Percentiles rank a stretch among this genome's conserved stretches.
Conservation (phyloP, 2,797 vertebrate species). For the Poeciliopsis turneri region DNA sequence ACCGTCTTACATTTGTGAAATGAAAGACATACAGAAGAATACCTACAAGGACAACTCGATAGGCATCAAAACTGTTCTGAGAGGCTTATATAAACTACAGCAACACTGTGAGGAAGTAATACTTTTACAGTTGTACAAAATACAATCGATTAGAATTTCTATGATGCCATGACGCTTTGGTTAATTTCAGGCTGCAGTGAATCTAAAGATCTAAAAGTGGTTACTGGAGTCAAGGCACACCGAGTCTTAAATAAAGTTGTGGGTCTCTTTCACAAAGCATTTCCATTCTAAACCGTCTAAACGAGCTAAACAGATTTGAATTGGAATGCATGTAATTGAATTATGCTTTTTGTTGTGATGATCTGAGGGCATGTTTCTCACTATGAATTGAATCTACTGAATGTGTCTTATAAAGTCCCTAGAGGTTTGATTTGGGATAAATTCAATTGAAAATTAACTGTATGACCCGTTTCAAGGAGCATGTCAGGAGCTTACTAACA, state of each 20-base stretch:
- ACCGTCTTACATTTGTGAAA: slow-evolving; percentile 1
- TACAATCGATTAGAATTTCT: neutral
- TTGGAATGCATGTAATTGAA: neutral
- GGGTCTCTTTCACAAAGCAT: neutral
- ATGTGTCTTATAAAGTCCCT: neutral
- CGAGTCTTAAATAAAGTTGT: neutral
- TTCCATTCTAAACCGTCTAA: neutral
- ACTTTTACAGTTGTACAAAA: neutral
- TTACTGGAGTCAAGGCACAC: neutral
- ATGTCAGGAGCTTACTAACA: neutral
- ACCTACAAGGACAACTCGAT: neutral
- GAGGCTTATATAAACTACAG: neutral
- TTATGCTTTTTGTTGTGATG: neutral
- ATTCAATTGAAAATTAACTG: neutral
- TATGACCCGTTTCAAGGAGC: neutral
- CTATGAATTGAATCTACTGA: neutral
- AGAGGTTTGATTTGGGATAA: neutral
- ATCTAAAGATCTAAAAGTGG: neutral
- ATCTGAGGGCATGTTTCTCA: neutral
- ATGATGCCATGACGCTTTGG: neutral
- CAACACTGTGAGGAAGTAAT: neutral
- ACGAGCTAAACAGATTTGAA: neutral
- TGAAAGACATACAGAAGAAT: slow-evolving; percentile 16
- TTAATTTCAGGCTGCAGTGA: neutral
- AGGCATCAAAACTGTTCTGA: neutral